phyloP scores from a whole-genome alignment of 2,113 vertebrate genomes.

The Actinemys pallida region DNA sequence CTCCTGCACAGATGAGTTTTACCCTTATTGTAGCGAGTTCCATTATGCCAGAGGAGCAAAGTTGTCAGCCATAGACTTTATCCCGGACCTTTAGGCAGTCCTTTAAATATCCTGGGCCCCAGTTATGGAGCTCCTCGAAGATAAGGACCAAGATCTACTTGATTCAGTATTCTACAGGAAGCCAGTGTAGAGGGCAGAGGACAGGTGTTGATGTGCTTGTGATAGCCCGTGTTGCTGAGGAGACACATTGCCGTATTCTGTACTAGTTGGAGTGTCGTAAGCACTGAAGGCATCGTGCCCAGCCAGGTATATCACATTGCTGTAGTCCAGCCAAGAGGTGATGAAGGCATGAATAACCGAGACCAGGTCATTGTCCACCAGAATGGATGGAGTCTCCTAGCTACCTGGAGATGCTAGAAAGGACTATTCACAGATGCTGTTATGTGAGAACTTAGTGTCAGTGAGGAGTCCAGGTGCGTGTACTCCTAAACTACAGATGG shows the following conservation, averaged over 20 bases:
- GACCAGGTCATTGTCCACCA: not conserved
- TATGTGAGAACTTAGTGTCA: not conserved
- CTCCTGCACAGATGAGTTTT: not conserved
- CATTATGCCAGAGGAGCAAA: not conserved
- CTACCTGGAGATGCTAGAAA: not conserved
- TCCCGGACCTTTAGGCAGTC: not conserved
- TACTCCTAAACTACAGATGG: not conserved
- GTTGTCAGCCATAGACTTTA: not conserved
- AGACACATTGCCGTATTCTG: no score
- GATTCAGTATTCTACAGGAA: no score
- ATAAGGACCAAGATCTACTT: not conserved
- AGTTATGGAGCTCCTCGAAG: not conserved
- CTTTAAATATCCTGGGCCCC: not conserved
- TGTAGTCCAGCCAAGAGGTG: not conserved
- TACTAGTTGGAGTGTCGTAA: no score
- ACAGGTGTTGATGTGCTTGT: no score
- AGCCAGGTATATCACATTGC: not conserved
- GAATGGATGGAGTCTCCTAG: not conserved
- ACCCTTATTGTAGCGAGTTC: not conserved
- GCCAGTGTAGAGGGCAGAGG: no score
- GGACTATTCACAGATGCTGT: not conserved
- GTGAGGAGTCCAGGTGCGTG: not conserved
- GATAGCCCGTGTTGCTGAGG: no score
- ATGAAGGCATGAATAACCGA: not conserved
- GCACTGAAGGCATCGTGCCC: no score